A percentile compares a stretch with the other conserved stretches of the same genome.
phyloP scores from a whole-genome alignment of 2,888 invertebrate genomes.

The Strigamia maritima region DNA sequence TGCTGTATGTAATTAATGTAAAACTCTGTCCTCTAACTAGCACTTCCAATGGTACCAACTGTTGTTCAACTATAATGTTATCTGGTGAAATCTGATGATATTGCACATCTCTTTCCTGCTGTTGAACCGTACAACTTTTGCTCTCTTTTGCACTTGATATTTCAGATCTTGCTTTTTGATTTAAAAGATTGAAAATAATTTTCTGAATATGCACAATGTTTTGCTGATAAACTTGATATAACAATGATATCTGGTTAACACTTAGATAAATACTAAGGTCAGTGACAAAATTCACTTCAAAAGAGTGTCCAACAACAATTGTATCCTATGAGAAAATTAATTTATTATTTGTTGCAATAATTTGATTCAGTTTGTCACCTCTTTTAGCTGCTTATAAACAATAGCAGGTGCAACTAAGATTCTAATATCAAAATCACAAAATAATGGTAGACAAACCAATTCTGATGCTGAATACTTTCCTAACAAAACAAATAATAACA shows the following conservation, averaged over 20 bases:
- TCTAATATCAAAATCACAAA: constrained; percentile 50
- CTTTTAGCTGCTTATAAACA: constrained; percentile 45
- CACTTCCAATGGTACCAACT: too few relatives aligned
- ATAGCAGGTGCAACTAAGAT: constrained; percentile 53
- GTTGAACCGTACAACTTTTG: not conserved
- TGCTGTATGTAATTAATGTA: too few relatives aligned
- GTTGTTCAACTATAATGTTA: too few relatives aligned
- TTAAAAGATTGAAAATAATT: not conserved
- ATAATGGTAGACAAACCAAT: constrained; percentile 47
- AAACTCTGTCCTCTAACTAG: too few relatives aligned
- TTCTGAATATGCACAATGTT: not conserved
- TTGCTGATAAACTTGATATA: not conserved
- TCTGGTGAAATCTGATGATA: too few relatives aligned
- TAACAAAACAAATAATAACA: too few relatives aligned
- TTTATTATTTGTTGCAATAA: not conserved
- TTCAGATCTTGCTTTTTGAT: not conserved
- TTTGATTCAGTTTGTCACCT: not conserved
- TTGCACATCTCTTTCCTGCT: too few relatives aligned
- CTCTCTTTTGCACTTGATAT: not conserved
- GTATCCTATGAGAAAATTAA: constrained; percentile 46
- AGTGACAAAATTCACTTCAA: constrained; percentile 75
- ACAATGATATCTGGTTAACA: constrained; percentile 64
- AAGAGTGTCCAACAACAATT: constrained; percentile 73
- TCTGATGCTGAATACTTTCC: not conserved
- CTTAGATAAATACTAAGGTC: constrained; percentile 72